Conservation (phyloP, 2,113 vertebrate species). For the Conger conger region DNA sequence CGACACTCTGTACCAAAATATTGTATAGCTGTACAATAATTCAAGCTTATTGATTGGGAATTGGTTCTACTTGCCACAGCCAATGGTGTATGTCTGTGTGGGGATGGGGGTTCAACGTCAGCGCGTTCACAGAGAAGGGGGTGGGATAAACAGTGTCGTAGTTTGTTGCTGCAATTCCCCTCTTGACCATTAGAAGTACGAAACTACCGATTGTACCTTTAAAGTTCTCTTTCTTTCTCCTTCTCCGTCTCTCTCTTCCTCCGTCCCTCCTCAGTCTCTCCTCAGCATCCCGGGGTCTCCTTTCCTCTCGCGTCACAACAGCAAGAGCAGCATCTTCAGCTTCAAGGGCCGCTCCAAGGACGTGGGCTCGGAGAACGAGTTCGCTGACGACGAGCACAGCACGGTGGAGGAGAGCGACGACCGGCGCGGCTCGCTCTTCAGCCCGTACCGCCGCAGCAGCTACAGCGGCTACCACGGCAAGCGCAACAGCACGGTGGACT, state of each 20-base stretch:
- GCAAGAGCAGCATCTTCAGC: conserved; percentile 98
- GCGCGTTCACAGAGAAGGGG: too few relatives aligned
- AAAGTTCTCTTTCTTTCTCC: conserved; percentile 15
- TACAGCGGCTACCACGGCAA: conserved; percentile 95
- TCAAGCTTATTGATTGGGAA: too few relatives aligned
- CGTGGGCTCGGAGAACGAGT: conserved; percentile 92
- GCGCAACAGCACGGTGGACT: conserved; percentile 97
- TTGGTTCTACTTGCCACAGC: too few relatives aligned
- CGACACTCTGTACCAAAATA: too few relatives aligned
- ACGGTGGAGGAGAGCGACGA: conserved; percentile 96
- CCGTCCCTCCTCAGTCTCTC: conserved; percentile 75
- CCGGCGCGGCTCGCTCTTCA: conserved; percentile 90
- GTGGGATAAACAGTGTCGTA: too few relatives aligned
- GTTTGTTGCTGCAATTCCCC: too few relatives aligned
- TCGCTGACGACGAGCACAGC: conserved; percentile 96
- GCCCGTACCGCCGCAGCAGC: conserved; percentile 90
- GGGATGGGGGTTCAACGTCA: too few relatives aligned
- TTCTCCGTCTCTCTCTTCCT: neutral
- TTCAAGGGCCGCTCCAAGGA: conserved; percentile 89
- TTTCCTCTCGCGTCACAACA: conserved; percentile 95
- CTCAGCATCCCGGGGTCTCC: conserved; percentile 96
- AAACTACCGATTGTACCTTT: too few relatives aligned
- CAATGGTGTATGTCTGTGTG: too few relatives aligned
- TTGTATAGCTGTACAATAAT: too few relatives aligned
- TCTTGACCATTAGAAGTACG: too few relatives aligned